phyloP scores from a whole-genome alignment of 1,140 invertebrate genomes.

The Euura lappo region DNA sequence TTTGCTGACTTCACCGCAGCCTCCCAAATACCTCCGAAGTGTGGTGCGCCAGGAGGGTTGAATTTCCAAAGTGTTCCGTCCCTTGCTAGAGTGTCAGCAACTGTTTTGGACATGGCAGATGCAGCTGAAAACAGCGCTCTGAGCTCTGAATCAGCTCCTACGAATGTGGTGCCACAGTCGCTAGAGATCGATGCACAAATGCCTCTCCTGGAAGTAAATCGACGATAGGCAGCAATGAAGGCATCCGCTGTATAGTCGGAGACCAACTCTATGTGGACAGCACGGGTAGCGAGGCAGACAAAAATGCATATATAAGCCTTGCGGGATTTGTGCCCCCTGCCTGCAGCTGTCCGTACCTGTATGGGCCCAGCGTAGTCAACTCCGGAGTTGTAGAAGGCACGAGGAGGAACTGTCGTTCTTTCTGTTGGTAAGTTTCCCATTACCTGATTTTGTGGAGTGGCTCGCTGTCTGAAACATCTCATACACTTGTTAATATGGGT shows the following conservation, averaged over 20 bases:
- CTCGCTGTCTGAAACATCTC: constrained; percentile 34
- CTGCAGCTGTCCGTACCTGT: not conserved
- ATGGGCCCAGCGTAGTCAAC: constrained; percentile 34
- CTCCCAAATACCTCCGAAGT: not conserved
- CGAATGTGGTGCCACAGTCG: not conserved
- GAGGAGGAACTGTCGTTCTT: constrained; percentile 18
- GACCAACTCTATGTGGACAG: not conserved
- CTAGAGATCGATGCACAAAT: not conserved
- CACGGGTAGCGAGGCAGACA: not conserved
- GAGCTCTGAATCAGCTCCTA: not conserved
- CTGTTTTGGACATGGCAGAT: not conserved
- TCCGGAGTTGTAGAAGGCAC: constrained; percentile 26
- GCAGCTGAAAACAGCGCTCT: not conserved
- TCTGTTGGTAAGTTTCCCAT: constrained; percentile 29
- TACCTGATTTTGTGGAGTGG: constrained; percentile 5
- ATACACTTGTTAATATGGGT: constrained; percentile 35
- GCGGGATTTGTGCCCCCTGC: not conserved
- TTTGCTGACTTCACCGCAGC: not conserved
- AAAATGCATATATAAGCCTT: not conserved
- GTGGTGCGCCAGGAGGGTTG: not conserved
- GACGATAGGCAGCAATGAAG: not conserved
- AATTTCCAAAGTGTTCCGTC: not conserved
- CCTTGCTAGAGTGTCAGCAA: not conserved
- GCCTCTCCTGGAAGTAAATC: not conserved
- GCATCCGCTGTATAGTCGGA: not conserved